phyloP scores from a whole-genome alignment of 2,888 invertebrate genomes.

The Andrena bucephala region DNA sequence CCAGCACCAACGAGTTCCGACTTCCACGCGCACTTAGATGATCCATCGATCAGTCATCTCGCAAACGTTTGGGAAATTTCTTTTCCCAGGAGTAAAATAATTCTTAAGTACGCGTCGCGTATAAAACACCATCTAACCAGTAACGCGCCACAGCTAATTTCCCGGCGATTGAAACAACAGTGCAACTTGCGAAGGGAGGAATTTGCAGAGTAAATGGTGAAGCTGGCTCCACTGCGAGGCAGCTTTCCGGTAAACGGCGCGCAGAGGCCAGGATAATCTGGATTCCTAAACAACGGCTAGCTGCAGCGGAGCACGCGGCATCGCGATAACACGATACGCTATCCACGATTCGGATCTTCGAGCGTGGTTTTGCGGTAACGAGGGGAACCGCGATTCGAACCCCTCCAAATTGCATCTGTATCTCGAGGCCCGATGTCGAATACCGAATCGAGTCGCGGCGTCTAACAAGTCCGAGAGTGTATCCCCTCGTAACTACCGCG shows the following conservation, averaged over 20 bases:
- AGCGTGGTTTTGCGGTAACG: conserved; percentile 33
- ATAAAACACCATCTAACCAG: too few species aligned
- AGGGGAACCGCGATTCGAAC: background rate
- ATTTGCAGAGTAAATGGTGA: conserved; percentile 12
- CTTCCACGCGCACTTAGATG: conserved; percentile 18
- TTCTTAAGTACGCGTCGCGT: too few species aligned
- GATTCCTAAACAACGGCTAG: conserved; percentile 37
- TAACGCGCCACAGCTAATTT: conserved; percentile 8
- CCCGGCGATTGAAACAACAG: conserved; percentile 37
- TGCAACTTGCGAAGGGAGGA: background rate
- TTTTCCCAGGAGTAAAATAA: background rate
- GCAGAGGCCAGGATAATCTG: conserved; percentile 36
- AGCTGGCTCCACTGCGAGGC: conserved; percentile 9
- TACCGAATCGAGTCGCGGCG: background rate
- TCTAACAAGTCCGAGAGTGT: background rate
- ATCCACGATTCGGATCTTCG: conserved; percentile 17
- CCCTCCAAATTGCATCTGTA: conserved; percentile 4
- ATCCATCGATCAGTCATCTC: conserved; percentile 1
- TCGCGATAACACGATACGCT: conserved; percentile 22
- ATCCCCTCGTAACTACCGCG: background rate
- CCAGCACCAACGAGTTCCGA: conserved; percentile 10
- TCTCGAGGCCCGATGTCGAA: background rate
- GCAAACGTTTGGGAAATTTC: conserved; percentile 17
- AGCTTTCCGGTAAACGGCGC: conserved; percentile 4
- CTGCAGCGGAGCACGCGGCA: conserved; percentile 12